These are phyloP conservation scores for Nansenia antarctica DNA, from an alignment of 2,113 vertebrate genomes.

Conservation along the genomic window DNA sequence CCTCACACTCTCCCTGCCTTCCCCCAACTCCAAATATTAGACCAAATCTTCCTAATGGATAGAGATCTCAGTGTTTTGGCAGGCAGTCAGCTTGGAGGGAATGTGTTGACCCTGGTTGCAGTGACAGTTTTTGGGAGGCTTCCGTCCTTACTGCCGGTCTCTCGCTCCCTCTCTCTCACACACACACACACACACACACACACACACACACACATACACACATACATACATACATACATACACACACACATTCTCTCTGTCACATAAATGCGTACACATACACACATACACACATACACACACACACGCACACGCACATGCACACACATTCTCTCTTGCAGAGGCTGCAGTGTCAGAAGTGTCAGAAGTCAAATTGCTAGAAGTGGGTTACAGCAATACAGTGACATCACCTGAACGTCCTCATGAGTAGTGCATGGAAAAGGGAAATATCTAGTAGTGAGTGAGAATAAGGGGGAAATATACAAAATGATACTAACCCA, in stretches of 20 bases:
- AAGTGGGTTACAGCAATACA: slow-evolving; percentile 21
- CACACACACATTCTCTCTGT: neutral
- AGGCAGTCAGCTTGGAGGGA: slow-evolving; percentile 12
- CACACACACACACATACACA: neutral
- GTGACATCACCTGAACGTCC: slow-evolving; percentile 59
- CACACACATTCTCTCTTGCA: neutral
- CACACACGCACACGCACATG: neutral
- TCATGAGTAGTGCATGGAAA: neutral
- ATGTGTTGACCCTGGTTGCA: slow-evolving; percentile 48
- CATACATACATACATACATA: neutral
- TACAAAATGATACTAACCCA: slow-evolving; percentile 42
- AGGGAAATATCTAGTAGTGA: slow-evolving; percentile 20
- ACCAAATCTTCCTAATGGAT: slow-evolving; percentile 64
- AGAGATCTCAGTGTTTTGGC: slow-evolving; percentile 47
- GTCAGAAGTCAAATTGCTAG: too few species aligned
- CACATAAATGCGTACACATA: neutral
- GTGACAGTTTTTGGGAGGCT: slow-evolving; percentile 31
- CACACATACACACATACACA: neutral
- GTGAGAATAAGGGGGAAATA: slow-evolving; percentile 14
- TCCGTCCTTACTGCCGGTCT: slow-evolving; percentile 24
- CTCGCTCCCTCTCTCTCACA: slow-evolving; percentile 14
- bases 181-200: neutral
- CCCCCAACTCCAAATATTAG: slow-evolving; percentile 36
- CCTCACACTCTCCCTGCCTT: slow-evolving; percentile 10
- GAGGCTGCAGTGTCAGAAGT: slow-evolving; percentile 8